Percentiles rank a stretch among this genome's conserved stretches.
phyloP scores from a whole-genome alignment of 2,113 vertebrate species.

The Strix aluco region DNA sequence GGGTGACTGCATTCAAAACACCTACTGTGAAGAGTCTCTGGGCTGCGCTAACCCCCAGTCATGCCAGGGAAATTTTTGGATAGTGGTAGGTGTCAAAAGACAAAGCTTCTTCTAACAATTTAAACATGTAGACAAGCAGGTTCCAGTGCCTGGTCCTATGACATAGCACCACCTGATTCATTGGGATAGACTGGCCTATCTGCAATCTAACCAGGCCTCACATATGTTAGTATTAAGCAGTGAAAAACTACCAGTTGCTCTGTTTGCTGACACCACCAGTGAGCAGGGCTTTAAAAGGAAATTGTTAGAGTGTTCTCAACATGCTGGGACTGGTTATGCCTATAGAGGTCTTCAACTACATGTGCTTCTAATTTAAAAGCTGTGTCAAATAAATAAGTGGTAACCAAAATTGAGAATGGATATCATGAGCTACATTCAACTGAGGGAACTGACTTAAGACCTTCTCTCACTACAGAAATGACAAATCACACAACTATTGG shows the following conservation, averaged over 20 bases:
- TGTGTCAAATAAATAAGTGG: constrained; percentile 5
- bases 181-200: neutral
- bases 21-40: neutral
- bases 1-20: neutral
- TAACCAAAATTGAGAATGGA: neutral
- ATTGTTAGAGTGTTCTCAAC: neutral
- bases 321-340: neutral
- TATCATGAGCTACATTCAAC: neutral
- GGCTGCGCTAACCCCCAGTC: neutral
- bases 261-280: neutral
- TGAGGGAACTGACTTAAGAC: neutral
- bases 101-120: neutral
- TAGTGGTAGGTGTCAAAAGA: neutral
- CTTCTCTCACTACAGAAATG: neutral
- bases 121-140: neutral
- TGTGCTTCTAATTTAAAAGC: constrained; percentile 47
- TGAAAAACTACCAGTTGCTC: neutral
- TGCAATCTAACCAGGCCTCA: neutral
- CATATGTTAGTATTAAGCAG: neutral
- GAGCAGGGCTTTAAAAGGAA: constrained; percentile 51
- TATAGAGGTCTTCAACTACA: constrained; percentile 8
- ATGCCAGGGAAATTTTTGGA: neutral
- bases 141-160: neutral
- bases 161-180: neutral
- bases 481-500: constrained; percentile 2